phyloP scores from a whole-genome alignment of 2,888 invertebrate genomes.

The Arctia plantaginis region DNA sequence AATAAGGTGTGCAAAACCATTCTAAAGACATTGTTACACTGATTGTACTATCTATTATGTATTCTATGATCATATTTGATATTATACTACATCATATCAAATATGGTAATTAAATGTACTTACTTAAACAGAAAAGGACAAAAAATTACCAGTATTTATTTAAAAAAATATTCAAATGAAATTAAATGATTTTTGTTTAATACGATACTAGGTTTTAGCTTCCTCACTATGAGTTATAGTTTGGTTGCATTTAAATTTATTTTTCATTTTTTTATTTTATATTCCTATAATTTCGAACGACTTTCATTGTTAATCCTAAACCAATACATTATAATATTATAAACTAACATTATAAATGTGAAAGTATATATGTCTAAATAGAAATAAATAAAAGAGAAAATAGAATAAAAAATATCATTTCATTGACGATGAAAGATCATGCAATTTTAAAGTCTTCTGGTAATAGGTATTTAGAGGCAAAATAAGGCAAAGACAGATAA shows the following conservation, averaged over 20 bases:
- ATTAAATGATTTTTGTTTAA: too few relatives aligned
- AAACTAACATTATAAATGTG: too few relatives aligned
- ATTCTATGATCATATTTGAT: not conserved
- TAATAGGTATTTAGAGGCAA: too few relatives aligned
- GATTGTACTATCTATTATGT: not conserved
- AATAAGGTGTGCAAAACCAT: not conserved
- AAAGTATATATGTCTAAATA: not conserved
- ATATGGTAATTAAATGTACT: too few relatives aligned
- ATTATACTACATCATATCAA: not conserved
- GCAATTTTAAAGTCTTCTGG: too few relatives aligned
- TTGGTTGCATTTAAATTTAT: too few relatives aligned
- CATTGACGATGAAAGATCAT: too few relatives aligned
- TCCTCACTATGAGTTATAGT: too few relatives aligned
- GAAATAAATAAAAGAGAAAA: too few relatives aligned
- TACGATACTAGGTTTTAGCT: not conserved
- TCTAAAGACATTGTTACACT: not conserved
- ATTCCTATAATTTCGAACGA: not conserved
- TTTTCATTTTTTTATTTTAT: too few relatives aligned
- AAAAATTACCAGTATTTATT: not conserved
- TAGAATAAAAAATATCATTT: too few relatives aligned
- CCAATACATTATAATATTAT: too few relatives aligned
- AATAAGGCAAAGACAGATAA: not conserved
- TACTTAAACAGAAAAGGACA: not conserved
- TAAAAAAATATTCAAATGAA: not conserved
- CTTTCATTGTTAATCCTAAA: not conserved